Evolutionary conservation across 1,140 invertebrate genomes (phyloP), one percentile per base, ranked within the genome.

Genomic region (Dysdera silvatica): DNA sequence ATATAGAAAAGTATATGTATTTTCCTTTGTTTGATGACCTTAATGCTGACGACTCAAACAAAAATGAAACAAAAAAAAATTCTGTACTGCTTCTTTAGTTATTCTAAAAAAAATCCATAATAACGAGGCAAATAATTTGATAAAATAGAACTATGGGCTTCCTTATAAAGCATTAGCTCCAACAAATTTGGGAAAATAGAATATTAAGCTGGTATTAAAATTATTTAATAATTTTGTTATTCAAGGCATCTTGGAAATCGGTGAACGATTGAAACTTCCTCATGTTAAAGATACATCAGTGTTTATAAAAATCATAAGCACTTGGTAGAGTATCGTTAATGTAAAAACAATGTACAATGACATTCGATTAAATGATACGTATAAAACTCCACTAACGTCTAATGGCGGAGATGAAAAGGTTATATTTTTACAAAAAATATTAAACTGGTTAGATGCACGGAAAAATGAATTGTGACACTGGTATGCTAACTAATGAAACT

Each of bases 71-170:
- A n/a, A n/a, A n/a, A 2, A 7, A 0, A 20, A 18, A 6, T 57
- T 31, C 5, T 10, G 23, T 40, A 32, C 29, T 26, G 40, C 41
- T 32, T 7, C 1, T 20, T 45, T 47, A 32, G 14, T 16, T 3
- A 51, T 5, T n/a, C 14, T 20, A n/a, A n/a, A 48, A 48, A 16
- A 48, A n/a, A n/a, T n/a, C n/a, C n/a, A n/a, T n/a, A n/a, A n/a
- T n/a, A n/a, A n/a, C n/a, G n/a, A n/a, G n/a, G n/a, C n/a, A n/a
- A n/a, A n/a, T n/a, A n/a, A n/a, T n/a, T 33, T 48, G 18, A n/a
- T 59, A 8, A 59, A 48, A 49, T 59, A 8, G 48, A n/a, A 18
- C n/a, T 48, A 26, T 32, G 18, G n/a, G 16, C 14, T 59, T 24
- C 33, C 20, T 2, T 24, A 23, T 16, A 59, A 59, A 49, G 18